A percentile compares a stretch with the other conserved stretches of the same genome.
Evolutionary conservation across 2,888 invertebrate genomes (phyloP).

Genomic region (Disparrhopalites patrizii): DNA sequence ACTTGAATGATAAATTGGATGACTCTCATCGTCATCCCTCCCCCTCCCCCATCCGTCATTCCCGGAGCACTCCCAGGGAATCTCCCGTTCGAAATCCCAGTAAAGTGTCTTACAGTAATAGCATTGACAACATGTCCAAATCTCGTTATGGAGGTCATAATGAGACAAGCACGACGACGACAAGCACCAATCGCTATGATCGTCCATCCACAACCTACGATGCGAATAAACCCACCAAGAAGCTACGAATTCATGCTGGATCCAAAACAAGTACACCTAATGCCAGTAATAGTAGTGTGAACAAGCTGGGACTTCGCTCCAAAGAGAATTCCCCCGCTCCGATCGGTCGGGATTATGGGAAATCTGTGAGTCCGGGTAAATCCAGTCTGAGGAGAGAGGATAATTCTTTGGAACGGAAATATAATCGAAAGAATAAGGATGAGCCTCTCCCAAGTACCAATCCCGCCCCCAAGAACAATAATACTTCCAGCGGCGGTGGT

Average conservation of each 20-base stretch:
- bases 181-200: not conserved
- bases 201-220: not conserved
- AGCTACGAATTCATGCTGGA: not conserved
- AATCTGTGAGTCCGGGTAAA: constrained; percentile 20
- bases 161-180: too few species aligned
- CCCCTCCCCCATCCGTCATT: too few species aligned
- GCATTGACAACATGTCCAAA: not conserved
- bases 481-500: not conserved
- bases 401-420: constrained; percentile 23
- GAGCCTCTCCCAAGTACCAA: not conserved
- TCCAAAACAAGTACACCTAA: constrained; percentile 25
- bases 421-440: constrained; percentile 23
- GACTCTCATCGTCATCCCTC: not conserved
- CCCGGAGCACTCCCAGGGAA: not conserved
- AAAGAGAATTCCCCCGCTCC: constrained; percentile 25
- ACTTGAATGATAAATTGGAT: constrained; percentile 15
- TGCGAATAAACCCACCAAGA: not conserved
- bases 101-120: constrained; percentile 1
- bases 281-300: constrained; percentile 27
- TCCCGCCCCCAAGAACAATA: not conserved
- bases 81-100: not conserved
- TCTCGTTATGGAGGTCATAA: not conserved
- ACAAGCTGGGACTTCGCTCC: constrained; percentile 22
- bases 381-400: constrained; percentile 11
- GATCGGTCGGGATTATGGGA: constrained; percentile 14